Evolutionary conservation across 2,797 vertebrate genomes (phyloP).

Genomic region (Oophaga sylvatica): DNA sequence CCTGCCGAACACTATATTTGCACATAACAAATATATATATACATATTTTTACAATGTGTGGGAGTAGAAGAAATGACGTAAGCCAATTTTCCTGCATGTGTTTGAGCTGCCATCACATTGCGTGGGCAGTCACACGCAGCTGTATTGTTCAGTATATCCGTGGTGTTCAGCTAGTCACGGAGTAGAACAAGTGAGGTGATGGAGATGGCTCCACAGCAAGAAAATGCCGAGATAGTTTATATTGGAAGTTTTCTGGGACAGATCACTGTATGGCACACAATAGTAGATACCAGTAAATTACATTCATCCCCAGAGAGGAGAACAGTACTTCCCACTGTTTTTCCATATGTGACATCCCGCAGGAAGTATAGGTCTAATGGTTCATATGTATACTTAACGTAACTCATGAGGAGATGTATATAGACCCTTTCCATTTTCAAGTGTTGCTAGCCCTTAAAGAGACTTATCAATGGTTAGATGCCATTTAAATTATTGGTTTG

Average conservation of each 20-base stretch:
- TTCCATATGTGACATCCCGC: neutral
- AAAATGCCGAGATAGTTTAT: neutral
- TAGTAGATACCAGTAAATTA: neutral
- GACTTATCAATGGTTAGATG: neutral
- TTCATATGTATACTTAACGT: neutral
- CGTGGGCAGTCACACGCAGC: neutral
- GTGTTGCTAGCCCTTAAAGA: neutral
- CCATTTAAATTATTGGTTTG: conserved; percentile 13
- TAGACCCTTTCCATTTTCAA: conserved; percentile 18
- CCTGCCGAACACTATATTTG: too few relatives aligned
- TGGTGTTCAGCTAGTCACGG: neutral
- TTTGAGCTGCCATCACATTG: neutral
- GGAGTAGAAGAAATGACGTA: neutral
- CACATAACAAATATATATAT: too few relatives aligned
- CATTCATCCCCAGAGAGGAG: neutral
- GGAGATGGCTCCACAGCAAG: neutral
- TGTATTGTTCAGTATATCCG: neutral
- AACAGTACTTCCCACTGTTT: neutral
- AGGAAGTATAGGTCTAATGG: conserved; percentile 1
- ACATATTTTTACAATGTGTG: neutral
- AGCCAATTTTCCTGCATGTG: neutral
- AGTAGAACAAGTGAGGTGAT: neutral
- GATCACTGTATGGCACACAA: neutral
- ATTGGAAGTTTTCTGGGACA: neutral
- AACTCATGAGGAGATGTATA: conserved; percentile 3